Evolutionary conservation across 2,797 vertebrate species (phyloP).

Genomic region (Hypotaenidia philippensis): DNA sequence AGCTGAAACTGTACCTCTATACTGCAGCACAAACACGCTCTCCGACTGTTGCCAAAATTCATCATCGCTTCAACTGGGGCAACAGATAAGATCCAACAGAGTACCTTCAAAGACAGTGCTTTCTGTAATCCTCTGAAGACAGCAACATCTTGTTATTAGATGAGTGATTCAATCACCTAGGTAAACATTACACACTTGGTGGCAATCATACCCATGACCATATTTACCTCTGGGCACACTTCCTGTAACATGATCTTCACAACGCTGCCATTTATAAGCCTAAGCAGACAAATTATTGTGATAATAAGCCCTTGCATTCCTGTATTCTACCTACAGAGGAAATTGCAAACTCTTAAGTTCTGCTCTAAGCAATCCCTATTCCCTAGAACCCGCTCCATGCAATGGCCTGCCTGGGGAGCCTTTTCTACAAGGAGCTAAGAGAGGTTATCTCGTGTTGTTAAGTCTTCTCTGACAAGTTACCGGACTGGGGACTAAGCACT

Average conservation of each 20-base stretch:
- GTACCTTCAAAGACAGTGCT: slow-evolving; percentile 34
- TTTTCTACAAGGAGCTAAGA: background rate
- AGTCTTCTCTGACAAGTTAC: background rate
- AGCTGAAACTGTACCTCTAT: background rate
- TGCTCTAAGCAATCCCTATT: background rate
- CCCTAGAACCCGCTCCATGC: background rate
- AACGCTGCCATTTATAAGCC: slow-evolving; percentile 46
- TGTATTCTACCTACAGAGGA: slow-evolving; percentile 54
- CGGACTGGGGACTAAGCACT: background rate
- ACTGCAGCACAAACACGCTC: background rate
- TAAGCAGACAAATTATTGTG: slow-evolving; percentile 44
- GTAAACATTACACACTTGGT: slow-evolving; percentile 70
- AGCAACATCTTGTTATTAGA: slow-evolving; percentile 65
- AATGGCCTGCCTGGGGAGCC: background rate
- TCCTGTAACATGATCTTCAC: slow-evolving; percentile 9
- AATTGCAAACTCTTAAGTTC: slow-evolving; percentile 49
- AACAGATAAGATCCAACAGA: slow-evolving; percentile 61
- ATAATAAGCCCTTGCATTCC: slow-evolving; percentile 49
- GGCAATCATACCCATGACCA: slow-evolving; percentile 43
- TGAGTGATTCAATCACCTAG: slow-evolving; percentile 60
- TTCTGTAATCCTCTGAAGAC: slow-evolving; percentile 58
- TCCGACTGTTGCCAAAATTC: background rate
- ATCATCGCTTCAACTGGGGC: background rate
- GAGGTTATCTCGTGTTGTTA: background rate
- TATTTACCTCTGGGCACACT: slow-evolving; percentile 40